Conservation (phyloP, 2,113 vertebrate species). For the Tonatia bakeri region DNA sequence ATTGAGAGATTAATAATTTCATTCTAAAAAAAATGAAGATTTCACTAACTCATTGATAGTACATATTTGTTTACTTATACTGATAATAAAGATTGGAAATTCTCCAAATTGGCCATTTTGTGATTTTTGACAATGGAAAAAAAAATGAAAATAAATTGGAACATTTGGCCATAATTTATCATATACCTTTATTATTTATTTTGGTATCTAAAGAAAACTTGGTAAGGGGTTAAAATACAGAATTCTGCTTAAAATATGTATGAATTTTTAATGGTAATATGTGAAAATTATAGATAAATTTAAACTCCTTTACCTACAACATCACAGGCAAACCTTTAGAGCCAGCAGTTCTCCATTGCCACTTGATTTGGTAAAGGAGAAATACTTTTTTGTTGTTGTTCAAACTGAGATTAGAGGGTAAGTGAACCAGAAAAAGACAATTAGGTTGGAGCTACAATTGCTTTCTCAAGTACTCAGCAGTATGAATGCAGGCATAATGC, state of each 20-base stretch:
- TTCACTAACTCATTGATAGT: not conserved
- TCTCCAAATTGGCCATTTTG: not conserved
- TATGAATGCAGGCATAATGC: slow-evolving; percentile 74
- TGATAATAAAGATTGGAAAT: not conserved
- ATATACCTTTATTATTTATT: not conserved
- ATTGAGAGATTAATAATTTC: not conserved
- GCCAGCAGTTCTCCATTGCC: slow-evolving; percentile 16
- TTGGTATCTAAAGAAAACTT: not conserved
- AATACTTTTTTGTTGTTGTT: slow-evolving; percentile 67
- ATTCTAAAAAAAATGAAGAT: not conserved
- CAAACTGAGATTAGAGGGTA: slow-evolving; percentile 76
- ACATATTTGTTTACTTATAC: not conserved
- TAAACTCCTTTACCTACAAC: slow-evolving; percentile 31
- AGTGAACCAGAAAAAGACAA: slow-evolving; percentile 83
- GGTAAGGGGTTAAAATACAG: not conserved
- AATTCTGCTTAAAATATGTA: not conserved
- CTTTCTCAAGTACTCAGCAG: slow-evolving; percentile 77
- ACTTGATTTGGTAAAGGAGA: slow-evolving; percentile 42
- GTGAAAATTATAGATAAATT: not conserved
- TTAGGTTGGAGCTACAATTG: slow-evolving; percentile 77
- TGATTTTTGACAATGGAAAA: not conserved
- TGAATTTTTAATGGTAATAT: not conserved
- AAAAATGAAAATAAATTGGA: not conserved
- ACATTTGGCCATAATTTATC: not conserved
- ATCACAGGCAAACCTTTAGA: slow-evolving; percentile 18